Base-by-base conservation (phyloP, 2,113 vertebrate species). In the Pungitius pungitius region DNA sequence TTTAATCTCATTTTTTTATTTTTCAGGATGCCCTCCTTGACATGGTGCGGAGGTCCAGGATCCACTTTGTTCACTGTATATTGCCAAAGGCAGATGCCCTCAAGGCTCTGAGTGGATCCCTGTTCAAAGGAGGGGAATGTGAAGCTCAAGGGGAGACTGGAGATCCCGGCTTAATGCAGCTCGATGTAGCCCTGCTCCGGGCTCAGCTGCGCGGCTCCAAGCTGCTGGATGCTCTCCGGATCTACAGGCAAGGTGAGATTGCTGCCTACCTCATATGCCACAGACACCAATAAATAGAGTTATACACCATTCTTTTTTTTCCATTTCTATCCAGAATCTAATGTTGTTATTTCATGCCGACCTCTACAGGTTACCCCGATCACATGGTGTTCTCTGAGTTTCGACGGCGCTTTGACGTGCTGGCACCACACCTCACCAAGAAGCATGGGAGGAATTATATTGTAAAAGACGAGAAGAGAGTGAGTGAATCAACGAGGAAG, bases 301-400 rank as follows among this genome's bases (percentile, higher is more conserved):
- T n/a, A 63, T 7, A 33, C 11, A 49, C 43, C 18, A n/a, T 18
- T 61, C 14, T 3, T 47, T 64, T 52, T 7, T 33, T 57, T 42
- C 26, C 52, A 33, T 69, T 9, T 39, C 47, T 6, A 15, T 43
- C 30, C 26, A 51, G 27, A 63, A 60, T 26, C 24, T 67, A 64
- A 77, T 57, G 7, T 65, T 43, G 37, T 73, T 61, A 24, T 71
- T 68, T 33, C 40, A 35, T 6, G 1, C 33, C 51, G 55, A 63
- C 55, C 65, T 73, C 56, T 73, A 2, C 88, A 99, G 98, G 97
- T 57, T 99, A 97, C 74, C 98, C 98, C 0, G 97, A 99, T 88
- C 96, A 98, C 93, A 96, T 99, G 98, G 96, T 96, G 58, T 99
- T 99, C 87, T 96, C 97, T 0, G 97, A 99, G 92, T 99, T 99